Base-by-base conservation (phyloP, 2,888 invertebrate species). In the Synanthedon formicaeformis region DNA sequence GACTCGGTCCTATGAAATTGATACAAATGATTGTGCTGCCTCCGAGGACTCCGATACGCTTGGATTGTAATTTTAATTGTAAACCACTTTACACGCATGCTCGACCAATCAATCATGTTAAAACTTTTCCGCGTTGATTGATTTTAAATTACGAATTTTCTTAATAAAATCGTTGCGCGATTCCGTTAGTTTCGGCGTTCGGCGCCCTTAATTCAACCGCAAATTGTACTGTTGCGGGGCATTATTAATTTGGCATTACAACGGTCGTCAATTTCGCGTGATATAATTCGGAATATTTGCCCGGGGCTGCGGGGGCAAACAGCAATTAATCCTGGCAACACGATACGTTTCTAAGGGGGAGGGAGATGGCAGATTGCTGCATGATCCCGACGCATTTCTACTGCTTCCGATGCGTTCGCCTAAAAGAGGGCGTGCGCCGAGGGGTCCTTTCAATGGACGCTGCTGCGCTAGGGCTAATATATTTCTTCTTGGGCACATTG, bases 281-380 rank as follows among this genome's bases (percentile, higher is more conserved):
- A 77, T 81, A 79, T 77, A 73, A 80, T 77, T 75, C 66, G 68
- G 69, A 70, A 74, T 75, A 74, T 75, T 75, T 71, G 75, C 73
- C 73, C 72, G 63, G 60, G 69, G 72, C 66, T 40, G 18, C 60
- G 63, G 78, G 82, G 82, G 81, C 73, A 82, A 85, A 81, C 76
- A 76, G 69, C 85, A 86, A 87, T 87, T 85, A 86, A 87, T 86
- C 80, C 79, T 73, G 73, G 84, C 79, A 79, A 85, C 78, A 73
- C 75, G 84, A 84, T 85, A 81, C 75, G 69, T 69, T 57, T 67
- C 62, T 58, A 60, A 63, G 69, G 60, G 67, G 73, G 75, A 72
- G 63, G 61, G 64, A 58, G 63, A 61, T 63, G 71, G 72, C 77
- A 80, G 80, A 83, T 80, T 82, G 81, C 74, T 78, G 78, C 76